Evolutionary conservation across 2,797 vertebrate genomes (phyloP).

Genomic region (Notolepis coatsorum): DNA sequence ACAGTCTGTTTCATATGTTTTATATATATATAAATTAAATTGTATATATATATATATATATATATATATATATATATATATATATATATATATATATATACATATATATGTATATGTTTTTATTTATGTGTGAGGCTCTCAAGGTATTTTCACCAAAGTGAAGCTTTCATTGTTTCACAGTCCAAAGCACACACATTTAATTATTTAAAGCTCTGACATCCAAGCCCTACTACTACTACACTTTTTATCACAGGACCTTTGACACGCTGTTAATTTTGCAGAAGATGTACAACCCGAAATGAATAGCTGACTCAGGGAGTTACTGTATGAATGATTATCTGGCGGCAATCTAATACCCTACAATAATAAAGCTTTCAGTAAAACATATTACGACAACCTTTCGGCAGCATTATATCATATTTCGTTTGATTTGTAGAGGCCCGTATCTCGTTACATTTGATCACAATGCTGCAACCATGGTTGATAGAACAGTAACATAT

Average conservation of each 20-base stretch:
- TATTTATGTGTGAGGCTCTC: conserved; percentile 49
- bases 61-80: no score
- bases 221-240: conserved; percentile 41
- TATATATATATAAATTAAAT: no score
- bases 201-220: conserved; percentile 34
- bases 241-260: not conserved
- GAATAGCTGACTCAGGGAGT: not conserved
- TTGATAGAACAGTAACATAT: not conserved
- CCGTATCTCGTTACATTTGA: not conserved
- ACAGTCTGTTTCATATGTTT: conserved; percentile 43
- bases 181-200: conserved; percentile 47
- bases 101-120: no score
- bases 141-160: conserved; percentile 42
- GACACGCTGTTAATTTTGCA: conserved; percentile 1
- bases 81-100: no score
- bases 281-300: conserved; percentile 10
- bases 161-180: conserved; percentile 43
- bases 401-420: not conserved
- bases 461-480: not conserved
- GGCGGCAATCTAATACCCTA: not conserved
- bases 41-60: no score
- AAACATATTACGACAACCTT: not conserved
- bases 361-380: not conserved
- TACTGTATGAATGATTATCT: not conserved
- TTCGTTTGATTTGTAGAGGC: not conserved